Evolutionary conservation across 1,140 invertebrate species (phyloP), one percentile per base, ranked within the genome.

Genomic region (Drosophila trapezifrons): DNA sequence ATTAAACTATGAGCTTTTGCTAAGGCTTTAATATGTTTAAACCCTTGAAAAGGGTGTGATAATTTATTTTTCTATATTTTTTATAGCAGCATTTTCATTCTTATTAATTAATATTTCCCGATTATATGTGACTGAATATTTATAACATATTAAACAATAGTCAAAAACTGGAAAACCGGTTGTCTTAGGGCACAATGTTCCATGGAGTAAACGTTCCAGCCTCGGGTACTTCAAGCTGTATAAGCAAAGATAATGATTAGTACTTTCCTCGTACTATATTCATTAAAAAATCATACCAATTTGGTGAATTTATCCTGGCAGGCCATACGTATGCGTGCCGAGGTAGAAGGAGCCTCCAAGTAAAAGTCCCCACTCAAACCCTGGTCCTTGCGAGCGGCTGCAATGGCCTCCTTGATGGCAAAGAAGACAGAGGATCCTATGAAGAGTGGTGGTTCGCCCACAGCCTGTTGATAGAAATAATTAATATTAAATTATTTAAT

Each of bases 371-470:
- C 81, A 13, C 90, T 80, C 5, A 95, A 91, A 4, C 95, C 95
- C 52, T 94, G 93, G 54, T 98, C 96, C 37, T 87, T 80, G 37
- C 98, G 93, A 2, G 97, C 97, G 12, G 96, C 94, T 79, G 93
- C 94, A 29, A 99, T 95, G 3, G 98, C 98, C 87, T 98, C 96
- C 92, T 96, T 96, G 45, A 98, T 97, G 6, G 98, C 98, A 92
- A 97, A 98, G 87, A 98, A 98, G 1, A 95, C 95, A 0, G 97
- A 96, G 20, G 95, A 94, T 1, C 97, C 96, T 56, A 98, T 93
- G 86, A 99, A 98, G 15, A 99, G 92, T 0, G 98, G 98, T 6
- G 98, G 98, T 92, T 99, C 98, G 4, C 98, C 98, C 49, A 99
- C 96, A 73, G 97, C 98, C 97, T 92, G 49, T 37, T n/a, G 8